These are phyloP conservation scores for Labrus mixtus DNA, from an alignment of 2,113 vertebrate genomes.

Conservation along the genomic window DNA sequence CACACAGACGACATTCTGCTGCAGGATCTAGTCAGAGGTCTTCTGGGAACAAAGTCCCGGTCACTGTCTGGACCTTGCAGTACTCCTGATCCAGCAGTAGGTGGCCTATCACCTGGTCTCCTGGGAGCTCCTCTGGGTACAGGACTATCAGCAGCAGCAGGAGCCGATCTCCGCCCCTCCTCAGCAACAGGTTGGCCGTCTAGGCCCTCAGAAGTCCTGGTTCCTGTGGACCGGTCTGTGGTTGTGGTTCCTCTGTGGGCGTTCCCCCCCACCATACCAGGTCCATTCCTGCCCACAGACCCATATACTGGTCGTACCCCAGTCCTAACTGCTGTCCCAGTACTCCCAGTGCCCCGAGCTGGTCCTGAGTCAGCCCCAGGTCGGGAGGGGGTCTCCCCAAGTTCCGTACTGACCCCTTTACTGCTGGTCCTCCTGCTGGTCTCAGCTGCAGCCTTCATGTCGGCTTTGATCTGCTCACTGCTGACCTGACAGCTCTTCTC, in stretches of 20 bases:
- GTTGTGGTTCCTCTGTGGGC: slow-evolving; percentile 9
- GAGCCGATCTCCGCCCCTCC: not conserved
- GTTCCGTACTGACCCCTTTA: slow-evolving; percentile 32
- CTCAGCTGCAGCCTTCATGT: slow-evolving; percentile 96
- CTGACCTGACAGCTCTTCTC: slow-evolving; percentile 99
- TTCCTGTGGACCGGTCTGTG: slow-evolving; percentile 25
- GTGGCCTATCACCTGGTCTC: slow-evolving; percentile 17
- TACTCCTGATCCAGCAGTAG: slow-evolving; percentile 8
- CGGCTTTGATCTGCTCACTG: slow-evolving; percentile 98
- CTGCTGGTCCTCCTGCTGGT: slow-evolving; percentile 61
- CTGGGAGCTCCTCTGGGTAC: slow-evolving; percentile 2
- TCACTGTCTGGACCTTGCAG: slow-evolving; percentile 68
- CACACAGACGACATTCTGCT: slow-evolving; percentile 90
- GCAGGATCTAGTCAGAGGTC: slow-evolving; percentile 93
- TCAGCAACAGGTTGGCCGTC: slow-evolving; percentile 3
- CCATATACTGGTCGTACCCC: slow-evolving; percentile 12
- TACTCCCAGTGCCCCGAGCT: slow-evolving; percentile 4
- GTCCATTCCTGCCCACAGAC: slow-evolving; percentile 40
- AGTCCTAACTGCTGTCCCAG: slow-evolving; percentile 21
- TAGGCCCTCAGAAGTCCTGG: slow-evolving; percentile 12
- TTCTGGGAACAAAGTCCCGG: slow-evolving; percentile 86
- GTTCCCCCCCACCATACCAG: slow-evolving; percentile 17
- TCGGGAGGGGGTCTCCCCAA: not conserved
- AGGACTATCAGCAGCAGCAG: not conserved
- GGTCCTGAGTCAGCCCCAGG: slow-evolving; percentile 37